phyloP scores from a whole-genome alignment of 2,797 vertebrate genomes.

The Oophaga sylvatica region DNA sequence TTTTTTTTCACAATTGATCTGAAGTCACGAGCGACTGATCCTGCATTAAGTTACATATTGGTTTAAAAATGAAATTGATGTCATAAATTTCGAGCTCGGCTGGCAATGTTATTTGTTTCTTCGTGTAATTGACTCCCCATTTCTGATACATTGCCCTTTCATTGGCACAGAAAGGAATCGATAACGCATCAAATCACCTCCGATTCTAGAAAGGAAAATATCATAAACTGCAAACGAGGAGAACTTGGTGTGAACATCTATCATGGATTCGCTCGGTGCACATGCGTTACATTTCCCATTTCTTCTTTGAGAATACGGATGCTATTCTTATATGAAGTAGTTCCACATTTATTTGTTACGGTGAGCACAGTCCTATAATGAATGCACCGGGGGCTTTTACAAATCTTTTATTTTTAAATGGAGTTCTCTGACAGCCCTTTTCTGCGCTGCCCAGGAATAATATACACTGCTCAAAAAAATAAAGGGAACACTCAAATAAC shows the following conservation, averaged over 20 bases:
- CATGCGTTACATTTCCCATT: background rate
- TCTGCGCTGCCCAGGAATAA: too few species aligned
- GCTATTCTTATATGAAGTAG: too few species aligned
- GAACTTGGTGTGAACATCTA: background rate
- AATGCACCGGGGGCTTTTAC: too few species aligned
- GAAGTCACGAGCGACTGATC: conserved; percentile 24
- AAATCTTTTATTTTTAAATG: too few species aligned
- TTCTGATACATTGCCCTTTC: conserved; percentile 43
- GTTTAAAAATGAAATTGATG: conserved; percentile 42
- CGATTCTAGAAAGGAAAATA: conserved; percentile 30
- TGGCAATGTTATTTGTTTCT: conserved; percentile 41
- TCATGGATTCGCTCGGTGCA: background rate
- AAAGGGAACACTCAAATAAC: too few species aligned
- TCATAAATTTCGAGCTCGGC: conserved; percentile 8
- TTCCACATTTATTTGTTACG: too few species aligned
- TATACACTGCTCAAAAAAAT: too few species aligned
- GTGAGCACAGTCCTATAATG: too few species aligned
- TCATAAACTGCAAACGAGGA: conserved; percentile 3
- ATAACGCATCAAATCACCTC: conserved; percentile 44
- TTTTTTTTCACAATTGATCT: conserved; percentile 20
- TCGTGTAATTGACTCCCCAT: conserved; percentile 44
- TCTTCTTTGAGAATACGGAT: too few species aligned
- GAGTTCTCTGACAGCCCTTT: too few species aligned
- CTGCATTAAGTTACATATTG: conserved; percentile 44
- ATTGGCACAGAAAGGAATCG: conserved; percentile 40